Percentiles rank a stretch among this genome's conserved stretches.
Conservation (phyloP, 2,888 invertebrate species). For the Hypomecis punctinalis region DNA sequence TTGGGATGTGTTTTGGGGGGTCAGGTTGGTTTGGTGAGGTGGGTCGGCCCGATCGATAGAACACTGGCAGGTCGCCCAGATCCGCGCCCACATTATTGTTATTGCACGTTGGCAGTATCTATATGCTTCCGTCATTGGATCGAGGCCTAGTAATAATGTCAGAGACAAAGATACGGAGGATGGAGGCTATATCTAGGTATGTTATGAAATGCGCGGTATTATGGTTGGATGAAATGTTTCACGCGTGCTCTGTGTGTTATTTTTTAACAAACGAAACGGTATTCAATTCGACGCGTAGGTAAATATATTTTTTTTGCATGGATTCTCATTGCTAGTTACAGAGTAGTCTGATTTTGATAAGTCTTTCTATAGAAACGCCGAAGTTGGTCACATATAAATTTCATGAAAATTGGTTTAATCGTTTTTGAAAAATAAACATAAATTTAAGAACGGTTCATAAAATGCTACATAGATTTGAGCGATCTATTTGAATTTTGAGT, state of each 20-base stretch:
- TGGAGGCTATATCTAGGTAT: slow-evolving; percentile 40
- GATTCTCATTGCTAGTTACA: too few relatives aligned
- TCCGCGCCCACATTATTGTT: slow-evolving; percentile 82
- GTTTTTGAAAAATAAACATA: too few relatives aligned
- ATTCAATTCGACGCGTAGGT: neutral
- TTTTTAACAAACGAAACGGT: neutral
- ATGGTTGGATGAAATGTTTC: slow-evolving; percentile 50
- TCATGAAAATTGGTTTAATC: too few relatives aligned
- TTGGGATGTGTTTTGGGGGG: slow-evolving; percentile 66
- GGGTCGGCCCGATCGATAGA: slow-evolving; percentile 76
- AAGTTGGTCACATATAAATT: too few relatives aligned
- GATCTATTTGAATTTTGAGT: too few relatives aligned
- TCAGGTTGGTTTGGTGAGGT: slow-evolving; percentile 68
- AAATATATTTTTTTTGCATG: neutral
- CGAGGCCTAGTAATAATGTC: slow-evolving; percentile 72
- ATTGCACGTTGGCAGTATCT: slow-evolving; percentile 80
- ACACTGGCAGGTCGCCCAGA: slow-evolving; percentile 83
- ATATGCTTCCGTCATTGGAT: slow-evolving; percentile 77
- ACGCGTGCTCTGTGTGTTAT: slow-evolving; percentile 28
- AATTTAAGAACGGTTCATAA: too few relatives aligned
- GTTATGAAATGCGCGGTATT: slow-evolving; percentile 37
- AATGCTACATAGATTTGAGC: too few relatives aligned
- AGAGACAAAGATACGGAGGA: slow-evolving; percentile 68
- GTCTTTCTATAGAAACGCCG: too few relatives aligned
- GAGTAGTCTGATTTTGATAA: too few relatives aligned